Base-by-base conservation (phyloP, 1,140 invertebrate genomes). In the Brachionus calyciflorus region DNA sequence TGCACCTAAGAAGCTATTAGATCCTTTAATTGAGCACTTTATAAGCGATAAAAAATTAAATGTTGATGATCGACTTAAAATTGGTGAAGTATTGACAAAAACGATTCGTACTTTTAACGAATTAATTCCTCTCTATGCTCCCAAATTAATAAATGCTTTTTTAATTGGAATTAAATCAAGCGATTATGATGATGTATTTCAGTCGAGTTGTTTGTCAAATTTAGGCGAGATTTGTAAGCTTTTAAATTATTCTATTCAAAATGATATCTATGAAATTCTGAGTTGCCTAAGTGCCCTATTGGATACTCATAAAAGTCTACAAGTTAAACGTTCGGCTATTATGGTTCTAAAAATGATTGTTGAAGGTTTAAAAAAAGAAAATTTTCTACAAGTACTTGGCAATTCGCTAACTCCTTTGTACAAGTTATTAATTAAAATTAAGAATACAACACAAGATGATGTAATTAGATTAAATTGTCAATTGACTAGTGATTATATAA, bases 141-240 rank as follows among this genome's bases (percentile, higher is more conserved):
- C 81, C 3, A 55, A 55, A 33, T 60, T 76, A 30, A 26, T 94
- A 0, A 90, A 91, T 80, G 88, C 89, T 1, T 90, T 92, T 82
- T 81, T 94, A 5, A 85, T 83, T 79, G 90, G 88, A 86, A 88
- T 12, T 88, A 88, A 80, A 90, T 92, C 84, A 26, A 55, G 0
- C 37, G 55, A 60, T 10, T n/a, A n/a, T n/a, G 91, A 93, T 81
- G 84, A 88, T 24, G 81, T 91, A n/a, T 87, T 94, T 14, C 87
- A 91, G 81, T 88, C 91, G 9, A 93, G 92, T 3, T 90, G 90
- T 83, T 84, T 95, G 48, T 92, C 91, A 0, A 93, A 92, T 84
- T 84, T 95, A 12, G 92, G 90, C 1, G 91, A 94, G 85, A 84
- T 93, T n/a, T 91, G 90, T 80, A 87, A 89, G 78, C 86, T 91